These are phyloP conservation scores for Oeneis ivallda DNA, from an alignment of 2,888 invertebrate genomes.

Conservation along the genomic window DNA sequence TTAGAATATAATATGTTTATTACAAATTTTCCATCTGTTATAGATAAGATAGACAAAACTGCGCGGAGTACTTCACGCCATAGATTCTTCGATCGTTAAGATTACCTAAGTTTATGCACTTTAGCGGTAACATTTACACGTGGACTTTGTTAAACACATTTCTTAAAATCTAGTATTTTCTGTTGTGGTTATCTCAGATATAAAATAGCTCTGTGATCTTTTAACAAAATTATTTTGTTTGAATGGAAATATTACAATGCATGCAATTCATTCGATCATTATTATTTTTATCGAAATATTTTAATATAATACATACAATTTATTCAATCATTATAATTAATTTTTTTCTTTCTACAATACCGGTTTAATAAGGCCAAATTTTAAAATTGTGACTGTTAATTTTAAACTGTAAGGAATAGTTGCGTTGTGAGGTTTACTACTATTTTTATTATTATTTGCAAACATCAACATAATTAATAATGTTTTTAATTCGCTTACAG, in stretches of 20 bases:
- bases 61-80: too few relatives aligned
- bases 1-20: too few relatives aligned
- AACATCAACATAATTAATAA: neutral
- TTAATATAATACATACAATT: neutral
- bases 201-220: constrained; percentile 6
- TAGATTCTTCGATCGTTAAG: too few relatives aligned
- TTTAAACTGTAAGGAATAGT: neutral
- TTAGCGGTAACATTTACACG: too few relatives aligned
- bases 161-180: neutral
- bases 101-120: too few relatives aligned
- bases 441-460: constrained; percentile 7
- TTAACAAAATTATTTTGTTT: neutral
- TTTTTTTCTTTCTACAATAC: neutral
- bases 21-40: too few relatives aligned
- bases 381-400: constrained; percentile 3
- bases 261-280: neutral
- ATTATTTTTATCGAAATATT: neutral
- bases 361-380: neutral
- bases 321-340: neutral
- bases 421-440: constrained; percentile 13
- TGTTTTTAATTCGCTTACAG: constrained; percentile 11
- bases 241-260: neutral
- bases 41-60: too few relatives aligned
- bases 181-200: neutral
- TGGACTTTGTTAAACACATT: neutral